phyloP scores from a whole-genome alignment of 2,797 vertebrate species.

The Pseudochromis fuscus region DNA sequence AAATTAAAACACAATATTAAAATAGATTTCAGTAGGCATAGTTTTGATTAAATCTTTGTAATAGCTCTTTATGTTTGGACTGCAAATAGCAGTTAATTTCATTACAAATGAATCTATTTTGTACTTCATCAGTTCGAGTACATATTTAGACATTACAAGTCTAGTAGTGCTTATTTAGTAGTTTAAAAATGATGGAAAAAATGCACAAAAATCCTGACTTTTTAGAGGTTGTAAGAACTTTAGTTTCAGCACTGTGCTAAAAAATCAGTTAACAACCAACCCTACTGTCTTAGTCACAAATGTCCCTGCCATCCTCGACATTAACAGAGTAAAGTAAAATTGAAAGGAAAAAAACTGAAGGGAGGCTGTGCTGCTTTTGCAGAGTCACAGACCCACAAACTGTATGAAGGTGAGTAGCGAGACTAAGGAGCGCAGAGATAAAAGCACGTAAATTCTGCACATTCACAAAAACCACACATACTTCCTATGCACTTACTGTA shows the following conservation, averaged over 20 bases:
- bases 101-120: too few relatives aligned
- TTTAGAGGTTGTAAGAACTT: too few relatives aligned
- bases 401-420: constrained; percentile 33
- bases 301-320: too few relatives aligned
- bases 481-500: constrained; percentile 71
- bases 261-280: neutral
- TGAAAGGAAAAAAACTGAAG: neutral
- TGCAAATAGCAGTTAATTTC: too few relatives aligned
- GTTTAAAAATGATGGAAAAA: too few relatives aligned
- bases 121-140: too few relatives aligned
- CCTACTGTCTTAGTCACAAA: too few relatives aligned
- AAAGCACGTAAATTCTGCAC: constrained; percentile 61
- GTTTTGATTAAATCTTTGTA: neutral
- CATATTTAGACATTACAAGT: too few relatives aligned
- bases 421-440: constrained; percentile 30
- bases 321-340: neutral
- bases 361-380: constrained; percentile 44
- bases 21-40: neutral
- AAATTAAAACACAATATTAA: constrained; percentile 5
- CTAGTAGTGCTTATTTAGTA: too few relatives aligned
- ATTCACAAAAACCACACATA: constrained; percentile 72
- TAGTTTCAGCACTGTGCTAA: too few relatives aligned
- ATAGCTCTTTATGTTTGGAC: too few relatives aligned
- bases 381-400: constrained; percentile 53
- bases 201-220: too few relatives aligned